Base-by-base conservation (phyloP, 1,140 invertebrate genomes). In the Panulirus ornatus region DNA sequence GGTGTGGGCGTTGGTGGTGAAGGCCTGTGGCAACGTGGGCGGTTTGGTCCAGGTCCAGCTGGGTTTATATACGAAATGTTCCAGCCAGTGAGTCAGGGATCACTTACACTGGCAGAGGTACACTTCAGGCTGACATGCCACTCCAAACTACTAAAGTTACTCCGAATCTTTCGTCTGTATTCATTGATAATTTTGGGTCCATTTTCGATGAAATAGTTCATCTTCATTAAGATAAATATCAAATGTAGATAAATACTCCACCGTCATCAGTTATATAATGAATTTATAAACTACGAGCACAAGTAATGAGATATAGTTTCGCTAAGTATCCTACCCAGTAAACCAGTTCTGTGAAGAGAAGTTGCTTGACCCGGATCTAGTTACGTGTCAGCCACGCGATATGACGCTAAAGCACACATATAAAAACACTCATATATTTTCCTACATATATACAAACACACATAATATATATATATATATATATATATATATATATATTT, bases 21-120 rank as follows among this genome's bases (percentile, higher is more conserved):
- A 27, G 22, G 81, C 58, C n/a, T 47, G 11, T 66, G 81, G 81
- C 81, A 63, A 66, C 58, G 81, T 83, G 54, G 51, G 81, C 81
- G 40, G 34, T n/a, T 36, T 19, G 5, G 9, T n/a, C 30, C 30
- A 27, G 14, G 11, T 34, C 16, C 81, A 19, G 3, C 58, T 40
- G n/a, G 9, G 51, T 6, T 83, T 83, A 40, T 83, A 66, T 83
- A 58, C 81, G 19, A n/a, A 14, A 34, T n/a, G 81, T 83, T 63
- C 51, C 81, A n/a, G 54, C 58, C 14, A 34, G 30, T 82, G 36
- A 0, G 6, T 66, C 11, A 6, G 22, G 58, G 58, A 66, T 30
- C 22, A 30, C n/a, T 66, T 66, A 6, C n/a, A 5, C 58, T 8
- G 22, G 58, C 5, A 66, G n/a, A 6, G 6, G n/a, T n/a, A n/a